phyloP scores from a whole-genome alignment of 1,140 invertebrate species.

The Euura lappo region DNA sequence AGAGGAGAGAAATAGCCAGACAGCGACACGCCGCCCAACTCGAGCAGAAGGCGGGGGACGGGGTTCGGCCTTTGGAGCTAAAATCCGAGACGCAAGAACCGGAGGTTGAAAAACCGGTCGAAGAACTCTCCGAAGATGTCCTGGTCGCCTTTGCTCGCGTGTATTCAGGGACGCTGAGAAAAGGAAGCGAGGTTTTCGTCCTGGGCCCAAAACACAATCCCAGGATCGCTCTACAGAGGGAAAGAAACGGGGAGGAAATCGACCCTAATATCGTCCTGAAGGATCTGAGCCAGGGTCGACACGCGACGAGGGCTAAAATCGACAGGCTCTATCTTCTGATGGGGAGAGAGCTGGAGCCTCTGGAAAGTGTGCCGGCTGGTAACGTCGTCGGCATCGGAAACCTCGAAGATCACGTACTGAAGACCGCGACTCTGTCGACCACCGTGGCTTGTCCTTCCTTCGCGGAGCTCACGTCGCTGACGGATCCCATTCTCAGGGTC shows the following conservation, averaged over 20 bases:
- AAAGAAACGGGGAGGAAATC: slow-evolving; percentile 49
- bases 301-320: slow-evolving; percentile 68
- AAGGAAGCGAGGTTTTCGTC: slow-evolving; percentile 83
- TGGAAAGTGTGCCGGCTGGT: slow-evolving; percentile 84
- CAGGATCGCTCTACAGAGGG: slow-evolving; percentile 57
- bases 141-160: slow-evolving; percentile 94
- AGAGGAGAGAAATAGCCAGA: slow-evolving; percentile 73
- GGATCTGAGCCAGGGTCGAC: slow-evolving; percentile 70
- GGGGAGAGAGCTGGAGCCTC: slow-evolving; percentile 87
- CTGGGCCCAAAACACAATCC: slow-evolving; percentile 92
- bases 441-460: slow-evolving; percentile 88
- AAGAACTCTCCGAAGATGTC: slow-evolving; percentile 65
- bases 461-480: slow-evolving; percentile 79
- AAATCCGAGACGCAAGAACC: slow-evolving; percentile 10
- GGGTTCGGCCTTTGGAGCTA: slow-evolving; percentile 3
- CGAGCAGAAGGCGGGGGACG: slow-evolving; percentile 24
- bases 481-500: slow-evolving; percentile 90
- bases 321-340: slow-evolving; percentile 88
- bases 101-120: slow-evolving; percentile 27
- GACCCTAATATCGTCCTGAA: slow-evolving; percentile 66
- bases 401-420: slow-evolving; percentile 85
- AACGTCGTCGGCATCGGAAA: slow-evolving; percentile 91
- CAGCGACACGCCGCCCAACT: slow-evolving; percentile 65
- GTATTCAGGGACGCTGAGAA: slow-evolving; percentile 85
- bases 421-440: slow-evolving; percentile 90